Percentiles rank a stretch among this genome's conserved stretches.
Conservation (phyloP, 2,797 vertebrate species). For the Poecilia gillii region DNA sequence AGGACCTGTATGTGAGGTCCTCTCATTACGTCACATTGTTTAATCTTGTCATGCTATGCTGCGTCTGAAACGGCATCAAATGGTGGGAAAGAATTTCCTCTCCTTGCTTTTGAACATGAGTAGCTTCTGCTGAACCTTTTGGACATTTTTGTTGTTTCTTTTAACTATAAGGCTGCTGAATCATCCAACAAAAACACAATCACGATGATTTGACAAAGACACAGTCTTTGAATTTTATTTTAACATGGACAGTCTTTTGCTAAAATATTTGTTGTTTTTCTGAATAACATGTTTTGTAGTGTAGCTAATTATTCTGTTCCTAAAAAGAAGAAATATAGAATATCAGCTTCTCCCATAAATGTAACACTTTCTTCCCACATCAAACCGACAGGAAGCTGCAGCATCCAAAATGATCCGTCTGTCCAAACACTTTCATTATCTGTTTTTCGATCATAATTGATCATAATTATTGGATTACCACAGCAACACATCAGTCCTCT, state of each 20-base stretch:
- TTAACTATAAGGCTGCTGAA: background rate
- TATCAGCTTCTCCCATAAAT: background rate
- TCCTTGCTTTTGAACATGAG: background rate
- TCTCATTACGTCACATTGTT: background rate
- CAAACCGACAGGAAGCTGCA: too few species aligned
- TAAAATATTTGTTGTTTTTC: background rate
- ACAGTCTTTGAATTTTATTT: background rate
- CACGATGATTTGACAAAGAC: background rate
- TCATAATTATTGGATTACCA: background rate
- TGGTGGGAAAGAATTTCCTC: background rate
- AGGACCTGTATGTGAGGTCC: background rate
- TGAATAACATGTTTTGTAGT: background rate
- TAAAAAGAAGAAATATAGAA: background rate
- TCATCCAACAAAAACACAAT: background rate
- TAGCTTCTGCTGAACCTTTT: background rate
- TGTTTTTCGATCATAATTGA: too few species aligned
- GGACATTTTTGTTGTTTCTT: background rate
- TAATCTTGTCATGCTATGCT: slow-evolving; percentile 4
- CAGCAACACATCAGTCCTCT: background rate
- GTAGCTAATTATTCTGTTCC: background rate
- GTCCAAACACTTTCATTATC: too few species aligned
- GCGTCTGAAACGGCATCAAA: background rate
- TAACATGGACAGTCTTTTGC: background rate
- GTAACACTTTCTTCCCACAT: background rate
- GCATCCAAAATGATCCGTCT: too few species aligned